A percentile compares a stretch with the other conserved stretches of the same genome.
These are phyloP conservation scores for Eulemur rufifrons DNA, from an alignment of 2,113 vertebrate genomes.

Conservation along the genomic window DNA sequence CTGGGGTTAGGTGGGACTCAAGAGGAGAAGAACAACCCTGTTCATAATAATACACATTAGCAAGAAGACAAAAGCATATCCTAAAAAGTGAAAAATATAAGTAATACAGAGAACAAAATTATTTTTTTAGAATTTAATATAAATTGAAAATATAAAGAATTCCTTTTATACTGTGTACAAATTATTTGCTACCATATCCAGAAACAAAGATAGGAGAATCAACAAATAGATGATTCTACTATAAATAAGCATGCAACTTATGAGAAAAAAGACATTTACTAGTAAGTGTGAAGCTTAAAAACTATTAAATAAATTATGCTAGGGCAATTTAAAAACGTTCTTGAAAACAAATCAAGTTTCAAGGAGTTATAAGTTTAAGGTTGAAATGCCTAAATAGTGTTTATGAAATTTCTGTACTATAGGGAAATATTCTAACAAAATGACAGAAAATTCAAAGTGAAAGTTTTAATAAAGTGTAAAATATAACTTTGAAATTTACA, in stretches of 20 bases:
- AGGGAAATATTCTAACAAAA: neutral
- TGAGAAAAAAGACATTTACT: neutral
- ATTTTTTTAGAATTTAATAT: neutral
- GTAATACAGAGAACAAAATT: neutral
- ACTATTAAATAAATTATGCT: neutral
- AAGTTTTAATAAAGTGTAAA: neutral
- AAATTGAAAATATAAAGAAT: neutral
- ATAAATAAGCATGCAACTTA: neutral
- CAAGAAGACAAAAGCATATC: neutral
- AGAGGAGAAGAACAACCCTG: neutral
- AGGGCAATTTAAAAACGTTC: neutral
- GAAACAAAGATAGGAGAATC: neutral
- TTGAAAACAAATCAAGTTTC: neutral
- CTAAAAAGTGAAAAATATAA: neutral
- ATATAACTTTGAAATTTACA: neutral
- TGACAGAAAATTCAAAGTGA: neutral
- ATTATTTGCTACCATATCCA: neutral
- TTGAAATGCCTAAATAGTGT: neutral
- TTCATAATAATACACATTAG: neutral
- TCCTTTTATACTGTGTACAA: neutral
- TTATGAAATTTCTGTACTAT: neutral
- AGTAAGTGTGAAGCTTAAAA: neutral
- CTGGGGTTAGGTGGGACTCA: neutral
- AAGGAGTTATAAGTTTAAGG: neutral
- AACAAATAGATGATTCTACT: neutral